These are phyloP conservation scores for Stigmatopora nigra DNA, from an alignment of 2,113 vertebrate genomes.

Conservation along the genomic window DNA sequence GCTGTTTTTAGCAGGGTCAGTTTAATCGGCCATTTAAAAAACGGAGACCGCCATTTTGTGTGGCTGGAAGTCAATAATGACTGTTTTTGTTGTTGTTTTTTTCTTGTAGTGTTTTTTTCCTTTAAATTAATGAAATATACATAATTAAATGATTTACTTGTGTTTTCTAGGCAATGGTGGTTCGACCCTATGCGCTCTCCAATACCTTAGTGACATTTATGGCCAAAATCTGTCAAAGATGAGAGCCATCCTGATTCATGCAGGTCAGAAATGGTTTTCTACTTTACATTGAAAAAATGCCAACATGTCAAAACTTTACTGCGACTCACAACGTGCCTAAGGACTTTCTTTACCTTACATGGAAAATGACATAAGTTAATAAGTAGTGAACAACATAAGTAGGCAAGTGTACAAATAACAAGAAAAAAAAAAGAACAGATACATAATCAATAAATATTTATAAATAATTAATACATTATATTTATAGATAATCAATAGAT, in stretches of 20 bases:
- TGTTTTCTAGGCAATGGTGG: slow-evolving; percentile 84
- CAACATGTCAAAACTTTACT: too few relatives aligned
- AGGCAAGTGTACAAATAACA: too few relatives aligned
- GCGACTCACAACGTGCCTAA: too few relatives aligned
- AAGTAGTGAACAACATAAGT: too few relatives aligned
- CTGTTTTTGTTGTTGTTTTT: neutral
- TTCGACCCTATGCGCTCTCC: slow-evolving; percentile 80
- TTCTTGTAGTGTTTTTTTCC: neutral
- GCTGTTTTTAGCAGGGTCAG: neutral
- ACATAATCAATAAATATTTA: too few relatives aligned
- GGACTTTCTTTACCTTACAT: too few relatives aligned
- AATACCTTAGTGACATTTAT: slow-evolving; percentile 71
- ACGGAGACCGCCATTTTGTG: neutral
- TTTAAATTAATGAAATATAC: neutral
- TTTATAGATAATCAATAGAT: too few relatives aligned
- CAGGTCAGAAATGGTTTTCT: slow-evolving; percentile 65
- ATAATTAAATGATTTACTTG: neutral
- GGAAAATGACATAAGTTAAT: too few relatives aligned
- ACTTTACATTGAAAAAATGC: neutral
- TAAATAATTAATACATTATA: too few relatives aligned
- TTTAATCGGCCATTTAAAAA: neutral
- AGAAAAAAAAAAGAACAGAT: too few relatives aligned
- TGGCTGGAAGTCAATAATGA: neutral
- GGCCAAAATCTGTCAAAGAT: slow-evolving; percentile 71
- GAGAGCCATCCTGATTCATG: slow-evolving; percentile 84